Evolutionary conservation across 2,113 vertebrate genomes (phyloP).

Genomic region (Callionymus lyra): DNA sequence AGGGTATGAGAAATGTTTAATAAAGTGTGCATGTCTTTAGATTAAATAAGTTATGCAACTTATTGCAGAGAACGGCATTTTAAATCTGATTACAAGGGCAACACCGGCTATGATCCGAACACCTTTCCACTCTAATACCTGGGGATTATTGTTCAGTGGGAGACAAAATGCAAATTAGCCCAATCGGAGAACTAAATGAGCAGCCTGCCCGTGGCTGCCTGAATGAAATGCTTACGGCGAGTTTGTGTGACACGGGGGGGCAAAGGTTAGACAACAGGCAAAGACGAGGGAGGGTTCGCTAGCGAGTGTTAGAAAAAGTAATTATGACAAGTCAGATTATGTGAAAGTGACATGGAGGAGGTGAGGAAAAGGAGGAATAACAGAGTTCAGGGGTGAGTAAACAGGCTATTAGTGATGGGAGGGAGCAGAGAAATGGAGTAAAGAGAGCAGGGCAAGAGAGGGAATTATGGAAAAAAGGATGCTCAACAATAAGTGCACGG

Average conservation of each 20-base stretch:
- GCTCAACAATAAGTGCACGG: too few species aligned
- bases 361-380: neutral
- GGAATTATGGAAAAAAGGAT: too few species aligned
- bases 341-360: constrained; percentile 10
- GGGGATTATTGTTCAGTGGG: constrained; percentile 36
- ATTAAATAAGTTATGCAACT: too few species aligned
- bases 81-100: constrained; percentile 44
- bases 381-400: constrained; percentile 5
- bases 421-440: constrained; percentile 1
- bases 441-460: too few species aligned
- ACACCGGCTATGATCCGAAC: constrained; percentile 31
- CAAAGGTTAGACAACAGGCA: constrained; percentile 5
- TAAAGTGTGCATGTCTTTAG: too few species aligned
- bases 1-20: too few species aligned
- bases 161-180: constrained; percentile 39
- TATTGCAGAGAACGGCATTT: constrained; percentile 34
- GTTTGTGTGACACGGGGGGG: constrained; percentile 1
- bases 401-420: constrained; percentile 10
- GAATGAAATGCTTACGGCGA: constrained; percentile 6
- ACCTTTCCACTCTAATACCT: constrained; percentile 37
- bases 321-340: constrained; percentile 1
- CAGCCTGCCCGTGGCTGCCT: neutral
- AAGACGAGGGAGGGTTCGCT: neutral
- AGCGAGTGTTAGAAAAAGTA: constrained; percentile 1
- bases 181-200: constrained; percentile 11